phyloP scores from a whole-genome alignment of 1,140 invertebrate species.

The Drosophila sechellia region DNA sequence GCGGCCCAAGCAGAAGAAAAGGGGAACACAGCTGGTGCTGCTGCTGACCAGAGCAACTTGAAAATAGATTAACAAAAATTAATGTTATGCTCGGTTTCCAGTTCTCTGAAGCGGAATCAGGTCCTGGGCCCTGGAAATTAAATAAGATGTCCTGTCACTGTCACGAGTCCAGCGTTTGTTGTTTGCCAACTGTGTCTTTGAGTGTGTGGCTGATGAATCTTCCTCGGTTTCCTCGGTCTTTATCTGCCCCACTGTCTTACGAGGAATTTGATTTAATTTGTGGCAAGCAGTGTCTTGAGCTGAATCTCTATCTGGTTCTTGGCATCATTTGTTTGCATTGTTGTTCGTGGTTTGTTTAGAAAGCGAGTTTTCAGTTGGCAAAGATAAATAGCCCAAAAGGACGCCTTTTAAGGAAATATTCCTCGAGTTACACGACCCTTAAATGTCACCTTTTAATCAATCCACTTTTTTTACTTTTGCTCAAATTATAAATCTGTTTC shows the following conservation, averaged over 20 bases:
- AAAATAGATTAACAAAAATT: slow-evolving; percentile 83
- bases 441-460: slow-evolving; percentile 1
- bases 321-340: slow-evolving; percentile 51
- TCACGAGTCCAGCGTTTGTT: slow-evolving; percentile 44
- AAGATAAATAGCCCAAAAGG: slow-evolving; percentile 30
- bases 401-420: slow-evolving; percentile 15
- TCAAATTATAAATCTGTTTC: background rate
- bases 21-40: slow-evolving; percentile 35
- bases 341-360: slow-evolving; percentile 41
- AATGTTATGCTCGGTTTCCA: slow-evolving; percentile 66
- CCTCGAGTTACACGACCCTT: slow-evolving; percentile 9
- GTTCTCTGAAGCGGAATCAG: slow-evolving; percentile 30
- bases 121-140: slow-evolving; percentile 62
- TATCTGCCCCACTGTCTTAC: slow-evolving; percentile 23
- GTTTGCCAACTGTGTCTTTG: slow-evolving; percentile 12
- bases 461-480: background rate
- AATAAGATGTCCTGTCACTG: slow-evolving; percentile 80
- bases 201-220: slow-evolving; percentile 63
- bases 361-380: slow-evolving; percentile 31
- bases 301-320: slow-evolving; percentile 21
- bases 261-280: slow-evolving; percentile 61
- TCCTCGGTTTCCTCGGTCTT: slow-evolving; percentile 5
- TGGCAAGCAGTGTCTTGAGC: slow-evolving; percentile 22
- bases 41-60: slow-evolving; percentile 57
- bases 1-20: slow-evolving; percentile 46